phyloP scores from a whole-genome alignment of 2,113 vertebrate species.

The Lethenteron camtschaticum region DNA sequence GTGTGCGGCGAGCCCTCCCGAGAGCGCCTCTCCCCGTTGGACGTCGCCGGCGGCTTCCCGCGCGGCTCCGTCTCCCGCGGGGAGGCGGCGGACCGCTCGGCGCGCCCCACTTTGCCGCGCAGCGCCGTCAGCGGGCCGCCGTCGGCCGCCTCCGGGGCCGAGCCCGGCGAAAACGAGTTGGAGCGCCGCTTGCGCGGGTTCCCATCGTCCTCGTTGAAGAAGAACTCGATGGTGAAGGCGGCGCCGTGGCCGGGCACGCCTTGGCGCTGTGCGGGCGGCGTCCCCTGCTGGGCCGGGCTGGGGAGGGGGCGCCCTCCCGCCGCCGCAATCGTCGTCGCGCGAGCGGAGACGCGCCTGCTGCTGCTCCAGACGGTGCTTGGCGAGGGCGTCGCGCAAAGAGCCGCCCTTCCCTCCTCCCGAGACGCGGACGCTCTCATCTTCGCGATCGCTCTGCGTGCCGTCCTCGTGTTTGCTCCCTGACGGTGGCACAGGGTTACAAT shows the following conservation, averaged over 20 bases:
- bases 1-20: constrained; percentile 24
- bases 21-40: constrained; percentile 28
- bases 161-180: constrained; percentile 5
- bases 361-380: constrained; percentile 5
- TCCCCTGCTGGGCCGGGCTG: not conserved
- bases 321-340: not conserved
- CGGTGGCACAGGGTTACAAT: too few species aligned
- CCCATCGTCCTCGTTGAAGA: constrained; percentile 1
- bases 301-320: not conserved
- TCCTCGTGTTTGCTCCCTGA: constrained; percentile 89
- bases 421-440: constrained; percentile 57
- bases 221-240: constrained; percentile 5
- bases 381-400: not conserved
- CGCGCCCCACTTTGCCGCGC: not conserved
- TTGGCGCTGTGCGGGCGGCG: not conserved
- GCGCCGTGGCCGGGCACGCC: not conserved
- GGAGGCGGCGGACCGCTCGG: too few species aligned
- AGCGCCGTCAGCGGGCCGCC: not conserved
- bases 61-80: too few species aligned
- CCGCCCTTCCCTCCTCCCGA: not conserved
- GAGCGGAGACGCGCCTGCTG: constrained; percentile 2
- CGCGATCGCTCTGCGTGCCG: constrained; percentile 88
- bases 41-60: constrained; percentile 12
- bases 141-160: constrained; percentile 3
- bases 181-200: constrained; percentile 1